Evolutionary conservation across 2,888 invertebrate species (phyloP), one percentile per base, ranked within the genome.

Genomic region (Ochropleura leucogaster): DNA sequence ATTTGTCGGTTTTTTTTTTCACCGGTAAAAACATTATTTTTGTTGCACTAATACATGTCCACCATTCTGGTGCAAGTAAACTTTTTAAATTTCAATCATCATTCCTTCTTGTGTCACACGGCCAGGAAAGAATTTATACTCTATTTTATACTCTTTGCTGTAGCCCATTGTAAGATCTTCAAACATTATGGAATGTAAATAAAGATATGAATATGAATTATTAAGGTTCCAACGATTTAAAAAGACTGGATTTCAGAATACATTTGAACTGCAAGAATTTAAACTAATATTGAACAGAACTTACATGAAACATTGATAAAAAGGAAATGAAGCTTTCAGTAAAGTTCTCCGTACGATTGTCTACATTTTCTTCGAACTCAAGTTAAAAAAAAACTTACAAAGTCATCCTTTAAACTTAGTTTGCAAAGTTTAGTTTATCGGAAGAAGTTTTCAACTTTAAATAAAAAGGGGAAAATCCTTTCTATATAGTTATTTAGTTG

Each of bases 331-430:
- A 71, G 66, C 71, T 73, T 65, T n/a, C 49, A 69, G 6, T 40
- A 66, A 84, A 80, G 64, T 80, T 77, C 46, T 60, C 55, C 53
- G 46, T 59, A 71, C 66, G 65, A 72, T 73, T 73, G 72, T 79
- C 75, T 72, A 53, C 67, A 73, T 74, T 78, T 76, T 80, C 67
- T 67, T 82, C 82, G 55, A 68, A 64, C 57, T 69, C 42, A 49
- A 68, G 16, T 51, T 78, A 82, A 74, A 83, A 74, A 67, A 73
- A 83, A 71, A 62, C 68, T 72, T 42, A 62, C 57, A 80, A 69
- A 76, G 79, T 75, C 82, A 77, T 82, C 67, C 73, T 79, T 86
- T 72, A 83, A 83, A 83, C 74, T 68, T 53, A 85, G 76, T 86
- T 81, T 51, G 44, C 46, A 53, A 74, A 86, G 84, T 86, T 86